These are phyloP conservation scores for Megalops atlanticus DNA, from an alignment of 2,113 vertebrate genomes.

Conservation along the genomic window DNA sequence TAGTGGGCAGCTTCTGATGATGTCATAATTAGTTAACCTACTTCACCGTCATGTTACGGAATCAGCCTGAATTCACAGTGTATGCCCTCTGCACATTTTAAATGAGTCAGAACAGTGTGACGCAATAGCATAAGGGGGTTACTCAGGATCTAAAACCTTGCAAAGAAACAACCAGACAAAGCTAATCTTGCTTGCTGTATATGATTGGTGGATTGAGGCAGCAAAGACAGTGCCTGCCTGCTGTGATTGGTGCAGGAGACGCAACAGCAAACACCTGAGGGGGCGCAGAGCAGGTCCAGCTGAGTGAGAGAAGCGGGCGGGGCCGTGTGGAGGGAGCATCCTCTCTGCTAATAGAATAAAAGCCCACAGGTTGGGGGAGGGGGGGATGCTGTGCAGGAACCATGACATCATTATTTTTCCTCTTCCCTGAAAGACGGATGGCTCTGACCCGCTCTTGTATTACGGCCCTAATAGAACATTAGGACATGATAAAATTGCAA, in stretches of 20 bases:
- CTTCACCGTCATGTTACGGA: too few species aligned
- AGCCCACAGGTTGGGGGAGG: constrained; percentile 50
- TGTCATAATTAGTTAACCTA: background rate
- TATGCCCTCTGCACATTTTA: background rate
- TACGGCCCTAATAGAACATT: constrained; percentile 76
- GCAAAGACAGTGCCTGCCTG: too few species aligned
- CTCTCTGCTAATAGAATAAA: constrained; percentile 37
- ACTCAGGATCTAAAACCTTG: too few species aligned
- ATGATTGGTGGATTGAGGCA: too few species aligned
- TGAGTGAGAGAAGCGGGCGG: background rate
- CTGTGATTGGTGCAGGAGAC: too few species aligned
- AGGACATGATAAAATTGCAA: constrained; percentile 70
- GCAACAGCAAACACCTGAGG: too few species aligned
- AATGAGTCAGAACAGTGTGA: background rate
- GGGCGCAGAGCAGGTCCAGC: too few species aligned
- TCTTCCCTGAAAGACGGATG: constrained; percentile 56
- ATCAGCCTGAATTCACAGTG: background rate
- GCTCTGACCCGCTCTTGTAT: constrained; percentile 66
- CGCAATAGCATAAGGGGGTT: background rate
- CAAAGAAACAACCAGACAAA: too few species aligned
- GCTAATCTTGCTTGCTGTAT: too few species aligned
- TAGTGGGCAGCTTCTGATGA: background rate
- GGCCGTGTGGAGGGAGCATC: background rate
- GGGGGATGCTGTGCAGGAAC: constrained; percentile 46
- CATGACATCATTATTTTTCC: constrained; percentile 77